Evolutionary conservation across 2,797 vertebrate genomes (phyloP), one percentile per base, ranked within the genome.

Genomic region (Mus minutoides): DNA sequence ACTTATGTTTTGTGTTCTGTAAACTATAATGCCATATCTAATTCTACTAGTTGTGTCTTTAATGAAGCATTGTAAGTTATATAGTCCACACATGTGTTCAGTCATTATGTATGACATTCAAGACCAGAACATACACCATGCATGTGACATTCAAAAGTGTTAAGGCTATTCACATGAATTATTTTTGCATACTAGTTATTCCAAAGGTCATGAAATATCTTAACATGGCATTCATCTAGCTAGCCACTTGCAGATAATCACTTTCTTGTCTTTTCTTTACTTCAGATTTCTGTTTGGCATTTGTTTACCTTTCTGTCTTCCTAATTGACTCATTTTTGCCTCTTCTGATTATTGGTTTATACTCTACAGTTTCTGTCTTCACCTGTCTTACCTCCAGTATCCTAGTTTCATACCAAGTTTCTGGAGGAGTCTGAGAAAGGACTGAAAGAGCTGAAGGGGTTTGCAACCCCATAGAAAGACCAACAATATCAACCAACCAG

Each of bases 351-450:
- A 17, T 22, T 40, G 43, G 49, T 58, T 14, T 62, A 13, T 19
- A 37, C 77, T 93, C 79, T 34, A 22, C n/a, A 19, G 13, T 34
- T 79, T 92, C 71, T 97, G 1, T 54, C 60, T n/a, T 78, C 1
- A 14, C 37, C 12, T 90, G 0, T 46, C 80, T 96, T 95, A n/a
- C 90, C 62, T 89, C n/a, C 37, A n/a, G 16, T 54, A 2, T 22
- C 16, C 14, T 92, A 88, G 17, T 26, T 83, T 95, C 37, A 69
- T 91, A 73, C 11, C 92, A 46, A 90, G 31, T 83, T 82, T 93
- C 56, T 56, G 16, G 54, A 56, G 54, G 54, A 56, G 4, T 4
- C 19, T 6, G 54, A 58, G 56, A 22, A 58, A 58, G 56, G 56
- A 58, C 56, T 22, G 56, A 58, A 58, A 19, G 56, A 58, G 56